phyloP scores from a whole-genome alignment of 2,888 invertebrate genomes.

The Venustoraphidia nigricollis region DNA sequence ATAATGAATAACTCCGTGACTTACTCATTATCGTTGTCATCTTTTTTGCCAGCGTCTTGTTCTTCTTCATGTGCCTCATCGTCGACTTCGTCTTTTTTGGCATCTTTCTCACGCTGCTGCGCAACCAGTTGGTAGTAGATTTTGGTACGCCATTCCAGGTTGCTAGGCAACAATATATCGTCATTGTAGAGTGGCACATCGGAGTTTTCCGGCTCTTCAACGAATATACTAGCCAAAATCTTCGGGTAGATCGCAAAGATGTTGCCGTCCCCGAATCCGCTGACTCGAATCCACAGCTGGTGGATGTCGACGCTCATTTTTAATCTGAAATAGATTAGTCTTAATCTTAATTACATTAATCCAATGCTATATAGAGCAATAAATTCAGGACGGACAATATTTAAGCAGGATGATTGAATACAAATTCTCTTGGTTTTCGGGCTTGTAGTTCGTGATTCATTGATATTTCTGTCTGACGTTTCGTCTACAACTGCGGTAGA shows the following conservation, averaged over 20 bases:
- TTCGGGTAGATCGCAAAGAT: slow-evolving; percentile 51
- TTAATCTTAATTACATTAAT: too few species aligned
- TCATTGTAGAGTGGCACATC: slow-evolving; percentile 27
- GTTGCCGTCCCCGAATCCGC: slow-evolving; percentile 37
- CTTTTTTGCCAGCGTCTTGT: too few species aligned
- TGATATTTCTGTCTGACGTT: too few species aligned
- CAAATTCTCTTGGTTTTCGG: too few species aligned
- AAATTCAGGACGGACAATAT: too few species aligned
- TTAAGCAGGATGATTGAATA: neutral
- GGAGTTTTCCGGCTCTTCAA: slow-evolving; percentile 27
- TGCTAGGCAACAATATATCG: slow-evolving; percentile 49
- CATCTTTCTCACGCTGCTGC: slow-evolving; percentile 38
- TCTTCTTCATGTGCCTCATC: too few species aligned
- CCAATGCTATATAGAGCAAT: too few species aligned
- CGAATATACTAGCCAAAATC: slow-evolving; percentile 36
- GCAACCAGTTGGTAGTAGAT: slow-evolving; percentile 53
- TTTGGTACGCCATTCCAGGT: slow-evolving; percentile 47
- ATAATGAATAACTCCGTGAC: too few species aligned
- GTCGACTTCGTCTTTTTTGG: neutral
- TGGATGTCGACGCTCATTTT: slow-evolving; percentile 14
- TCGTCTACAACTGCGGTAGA: too few species aligned
- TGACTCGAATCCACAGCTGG: slow-evolving; percentile 37
- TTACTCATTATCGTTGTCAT: too few species aligned
- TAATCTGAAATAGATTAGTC: neutral
- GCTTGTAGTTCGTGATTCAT: too few species aligned